These are phyloP conservation scores for Helostoma temminkii DNA, from an alignment of 2,797 vertebrate species.

Conservation along the genomic window DNA sequence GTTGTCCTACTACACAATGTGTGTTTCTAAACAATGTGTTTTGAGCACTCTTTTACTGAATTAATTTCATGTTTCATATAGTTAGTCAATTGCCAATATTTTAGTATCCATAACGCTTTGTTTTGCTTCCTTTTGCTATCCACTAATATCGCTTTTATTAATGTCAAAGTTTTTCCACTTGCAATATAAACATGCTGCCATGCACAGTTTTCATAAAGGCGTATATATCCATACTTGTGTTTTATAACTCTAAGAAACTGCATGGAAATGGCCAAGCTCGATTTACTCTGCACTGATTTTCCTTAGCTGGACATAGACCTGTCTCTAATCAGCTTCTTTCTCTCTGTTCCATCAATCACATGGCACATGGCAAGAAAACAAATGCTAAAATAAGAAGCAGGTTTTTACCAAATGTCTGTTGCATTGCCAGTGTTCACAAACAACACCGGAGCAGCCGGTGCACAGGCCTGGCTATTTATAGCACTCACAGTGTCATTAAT, in stretches of 20 bases:
- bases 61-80: constrained; percentile 16
- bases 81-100: constrained; percentile 29
- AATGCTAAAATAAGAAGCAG: neutral
- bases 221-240: neutral
- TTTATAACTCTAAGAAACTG: neutral
- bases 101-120: constrained; percentile 16
- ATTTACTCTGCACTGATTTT: constrained; percentile 14
- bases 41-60: constrained; percentile 23
- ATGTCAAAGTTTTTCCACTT: constrained; percentile 6
- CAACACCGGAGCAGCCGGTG: neutral
- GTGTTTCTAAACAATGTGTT: constrained; percentile 37
- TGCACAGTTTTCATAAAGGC: too few relatives aligned
- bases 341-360: neutral
- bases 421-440: constrained; percentile 1
- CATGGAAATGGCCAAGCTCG: neutral
- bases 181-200: neutral
- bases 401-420: constrained; percentile 10
- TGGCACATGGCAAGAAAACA: neutral
- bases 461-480: neutral
- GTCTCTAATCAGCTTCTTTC: neutral
- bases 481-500: constrained; percentile 8
- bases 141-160: neutral
- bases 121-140: constrained; percentile 5
- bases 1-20: constrained; percentile 36
- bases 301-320: neutral